Percentiles rank a stretch among this genome's conserved stretches.
Evolutionary conservation across 2,888 invertebrate genomes (phyloP).

Genomic region (Tachina grossa): DNA sequence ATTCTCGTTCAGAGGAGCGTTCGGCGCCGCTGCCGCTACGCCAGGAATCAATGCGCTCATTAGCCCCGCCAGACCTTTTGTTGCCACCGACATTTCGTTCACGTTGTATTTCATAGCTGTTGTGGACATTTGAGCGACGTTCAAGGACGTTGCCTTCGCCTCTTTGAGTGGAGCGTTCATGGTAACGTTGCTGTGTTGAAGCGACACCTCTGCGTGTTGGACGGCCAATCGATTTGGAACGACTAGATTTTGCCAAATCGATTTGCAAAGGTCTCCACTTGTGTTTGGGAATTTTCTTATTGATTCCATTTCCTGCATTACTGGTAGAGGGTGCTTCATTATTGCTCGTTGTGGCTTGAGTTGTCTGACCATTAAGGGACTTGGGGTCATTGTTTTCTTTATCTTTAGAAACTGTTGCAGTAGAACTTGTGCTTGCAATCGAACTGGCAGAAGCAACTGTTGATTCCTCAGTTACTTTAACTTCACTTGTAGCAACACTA

Average conservation of each 20-base stretch:
- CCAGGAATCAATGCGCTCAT: constrained; percentile 81
- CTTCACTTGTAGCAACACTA: constrained; percentile 50
- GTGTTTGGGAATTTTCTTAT: constrained; percentile 84
- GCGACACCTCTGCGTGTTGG: constrained; percentile 81
- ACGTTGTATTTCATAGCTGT: constrained; percentile 69
- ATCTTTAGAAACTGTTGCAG: constrained; percentile 59
- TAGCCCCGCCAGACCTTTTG: constrained; percentile 74
- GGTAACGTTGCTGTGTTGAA: constrained; percentile 74
- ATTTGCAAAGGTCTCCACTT: constrained; percentile 97
- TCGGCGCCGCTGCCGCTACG: constrained; percentile 80
- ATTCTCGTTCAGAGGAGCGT: constrained; percentile 72
- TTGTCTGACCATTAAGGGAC: constrained; percentile 56
- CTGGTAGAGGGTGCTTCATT: constrained; percentile 69
- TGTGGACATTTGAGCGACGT: constrained; percentile 67
- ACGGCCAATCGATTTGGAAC: constrained; percentile 85
- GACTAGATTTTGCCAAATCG: constrained; percentile 88
- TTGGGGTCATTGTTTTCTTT: constrained; percentile 72
- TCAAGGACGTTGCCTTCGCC: constrained; percentile 62
- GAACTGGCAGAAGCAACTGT: constrained; percentile 39
- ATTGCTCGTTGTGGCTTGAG: constrained; percentile 51
- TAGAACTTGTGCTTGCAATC: constrained; percentile 36
- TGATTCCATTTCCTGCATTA: constrained; percentile 74
- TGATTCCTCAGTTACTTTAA: constrained; percentile 26
- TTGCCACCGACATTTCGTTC: constrained; percentile 71
- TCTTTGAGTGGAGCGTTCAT: constrained; percentile 73